Base-by-base conservation (phyloP, 2,888 invertebrate species). In the Xanthorhoe designata region DNA sequence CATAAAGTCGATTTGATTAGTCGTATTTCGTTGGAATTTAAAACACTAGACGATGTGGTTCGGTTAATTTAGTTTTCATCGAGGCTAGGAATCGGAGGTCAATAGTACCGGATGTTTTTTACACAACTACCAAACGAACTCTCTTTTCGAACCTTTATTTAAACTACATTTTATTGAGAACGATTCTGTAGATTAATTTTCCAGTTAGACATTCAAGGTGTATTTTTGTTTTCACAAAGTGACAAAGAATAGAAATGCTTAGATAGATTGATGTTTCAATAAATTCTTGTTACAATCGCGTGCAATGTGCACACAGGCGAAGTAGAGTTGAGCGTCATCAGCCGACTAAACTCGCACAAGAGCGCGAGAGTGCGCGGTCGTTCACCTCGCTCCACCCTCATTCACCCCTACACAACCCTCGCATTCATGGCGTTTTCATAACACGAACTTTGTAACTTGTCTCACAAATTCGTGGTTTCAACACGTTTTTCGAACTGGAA, bases 351-450 rank as follows among this genome's bases (percentile, higher is more conserved):
- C 64, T 64, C 56, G 72, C 71, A 74, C 79, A 77, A 75, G 80
- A 78, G 75, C 74, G 77, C 78, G 77, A 76, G 79, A 73, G 71
- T 75, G 69, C 73, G 74, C 76, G 87, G 87, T 86, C 87, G 76
- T 85, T 87, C 75, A 88, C 87, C 86, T 80, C 73, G 66, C 70
- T 69, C 75, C 82, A 79, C 80, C 75, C 70, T 64, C 76, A 64
- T 67, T 71, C 77, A 78, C 80, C 82, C 82, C 70, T 70, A 73
- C 72, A 72, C 77, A 76, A 80, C 83, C 81, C 80, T 74, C 76
- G 66, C 68, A 66, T 69, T 71, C 61, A 71, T 68, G 59, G 70
- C 70, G 67, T 70, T 72, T 72, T 66, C 66, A 56, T 53, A 66
- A 74, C 70, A 71, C 72, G 75, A 71, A 70, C 69, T 71, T 61